Base-by-base conservation (phyloP, 1,140 invertebrate species). In the Temnothorax longispinosus region DNA sequence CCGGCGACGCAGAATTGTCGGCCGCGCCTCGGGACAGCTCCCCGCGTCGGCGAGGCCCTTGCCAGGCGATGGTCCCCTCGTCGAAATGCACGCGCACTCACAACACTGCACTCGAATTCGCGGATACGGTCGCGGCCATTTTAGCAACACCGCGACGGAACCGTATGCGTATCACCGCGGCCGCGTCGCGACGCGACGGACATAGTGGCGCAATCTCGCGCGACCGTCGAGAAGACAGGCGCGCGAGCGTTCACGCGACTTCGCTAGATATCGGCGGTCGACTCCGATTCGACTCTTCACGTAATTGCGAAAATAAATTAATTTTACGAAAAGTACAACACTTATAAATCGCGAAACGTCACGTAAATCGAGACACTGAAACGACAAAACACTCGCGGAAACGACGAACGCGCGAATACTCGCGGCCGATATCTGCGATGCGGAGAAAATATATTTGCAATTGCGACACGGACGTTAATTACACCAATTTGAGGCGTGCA, bases 61-160 rank as follows among this genome's bases (percentile, higher is more conserved):
- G 65, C 74, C 64, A 86, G 52, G 27, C 67, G 80, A 81, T 90
- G 89, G 44, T 69, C 76, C 87, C 72, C 87, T 60, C 69, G 71
- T 81, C 56, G 87, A 91, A 87, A 80, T 69, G 62, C 44, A 90
- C 76, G 64, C 77, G 81, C 85, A 88, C 80, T 91, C 88, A 81
- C 86, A 87, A 84, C 85, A 90, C 90, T 52, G 74, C 89, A 85
- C 90, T 85, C 76, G 85, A 88, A 89, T 81, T 91, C 88, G 64
- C 82, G 77, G 65, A 90, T 87, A 89, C 90, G 85, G 90, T 56
- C 84, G 88, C 88, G 64, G 77, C 90, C 90, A 91, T 91, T 85
- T 88, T 90, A 84, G 60, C 72, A 86, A 54, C 65, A 87, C 41
- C 62, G 81, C 84, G 62, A 64, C 65, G 65, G 47, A 78, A 58